Base-by-base conservation (phyloP, 1,140 invertebrate species). In the Anthonomus grandis region DNA sequence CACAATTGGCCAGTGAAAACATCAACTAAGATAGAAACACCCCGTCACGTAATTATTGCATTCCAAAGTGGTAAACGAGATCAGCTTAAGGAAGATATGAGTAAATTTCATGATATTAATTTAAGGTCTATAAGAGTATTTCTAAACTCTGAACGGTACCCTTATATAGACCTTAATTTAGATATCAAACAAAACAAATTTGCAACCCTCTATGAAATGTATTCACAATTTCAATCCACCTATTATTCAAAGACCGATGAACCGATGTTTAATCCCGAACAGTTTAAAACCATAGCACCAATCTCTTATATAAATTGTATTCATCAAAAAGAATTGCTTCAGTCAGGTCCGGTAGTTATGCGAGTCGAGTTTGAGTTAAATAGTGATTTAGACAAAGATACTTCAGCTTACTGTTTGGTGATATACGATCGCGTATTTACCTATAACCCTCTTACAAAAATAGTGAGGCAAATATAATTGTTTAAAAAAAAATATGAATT, bases 181-280 rank as follows among this genome's bases (percentile, higher is more conserved):
- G 19, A 50, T 50, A 38, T 50, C 39, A 50, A 38, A 23, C n/a
- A 50, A 23, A 50, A 50, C 19, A 50, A 50, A 17, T 50, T 38
- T 38, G n/a, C 48, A 23, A 15, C 48, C 2, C 17, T 50, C 23
- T 38, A 50, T 23, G 34, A 50, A 15, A 50, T 38, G 48, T 50
- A 23, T 18, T 23, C 21, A 1, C 23, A 19, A 12, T 50, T 49
- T 37, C 9, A 19, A 49, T 13, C 17, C 22, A 36, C 8, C 13
- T 50, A 50, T 22, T 50, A 50, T 13, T 4, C 8, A 0, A 38
- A 12, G 10, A 3, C 31, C 21, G 23, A 5, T 2, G 48, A 50
- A 50, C 36, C 48, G 24, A 18, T 50, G 22, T 50, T 50, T 24
- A 50, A 9, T 3, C 48, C 48, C 6, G 9, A 5, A 38, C 13